Evolutionary conservation across 2,888 invertebrate species (phyloP).

Genomic region (Lutraria lutraria): DNA sequence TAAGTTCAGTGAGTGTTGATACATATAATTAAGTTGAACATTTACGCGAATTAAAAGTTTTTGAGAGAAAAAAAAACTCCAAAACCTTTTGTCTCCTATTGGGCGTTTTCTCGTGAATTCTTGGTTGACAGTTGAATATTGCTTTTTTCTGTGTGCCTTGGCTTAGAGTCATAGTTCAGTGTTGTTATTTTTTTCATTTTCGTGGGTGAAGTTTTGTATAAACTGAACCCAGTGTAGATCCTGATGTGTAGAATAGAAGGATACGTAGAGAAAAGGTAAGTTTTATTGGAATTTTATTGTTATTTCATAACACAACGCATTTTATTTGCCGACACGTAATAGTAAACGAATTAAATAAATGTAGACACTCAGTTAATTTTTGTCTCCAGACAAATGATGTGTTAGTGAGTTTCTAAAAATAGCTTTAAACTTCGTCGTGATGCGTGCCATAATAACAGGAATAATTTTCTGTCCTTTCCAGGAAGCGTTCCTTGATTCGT

Average conservation of each 20-base stretch:
- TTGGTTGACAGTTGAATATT: neutral
- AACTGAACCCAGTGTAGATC: neutral
- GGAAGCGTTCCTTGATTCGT: too few species aligned
- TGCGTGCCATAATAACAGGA: too few species aligned
- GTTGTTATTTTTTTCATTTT: too few species aligned
- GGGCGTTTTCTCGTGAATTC: constrained; percentile 19
- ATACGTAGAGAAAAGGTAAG: neutral
- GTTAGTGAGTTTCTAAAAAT: too few species aligned
- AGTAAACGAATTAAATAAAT: too few species aligned
- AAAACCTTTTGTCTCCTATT: neutral
- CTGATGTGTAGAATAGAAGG: neutral
- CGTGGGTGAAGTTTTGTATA: neutral
- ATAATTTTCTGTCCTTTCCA: too few species aligned
- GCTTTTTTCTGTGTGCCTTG: constrained; percentile 3
- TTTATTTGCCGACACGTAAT: too few species aligned
- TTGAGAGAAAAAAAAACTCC: neutral
- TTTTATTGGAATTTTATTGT: neutral
- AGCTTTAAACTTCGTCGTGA: too few species aligned
- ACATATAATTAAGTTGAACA: neutral
- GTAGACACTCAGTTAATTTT: too few species aligned
- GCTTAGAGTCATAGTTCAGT: neutral
- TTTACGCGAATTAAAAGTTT: neutral
- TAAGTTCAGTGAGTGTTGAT: neutral
- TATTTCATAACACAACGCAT: neutral
- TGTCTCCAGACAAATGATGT: too few species aligned